Base-by-base conservation (phyloP, 2,888 invertebrate genomes). In the Cepaea hortensis region DNA sequence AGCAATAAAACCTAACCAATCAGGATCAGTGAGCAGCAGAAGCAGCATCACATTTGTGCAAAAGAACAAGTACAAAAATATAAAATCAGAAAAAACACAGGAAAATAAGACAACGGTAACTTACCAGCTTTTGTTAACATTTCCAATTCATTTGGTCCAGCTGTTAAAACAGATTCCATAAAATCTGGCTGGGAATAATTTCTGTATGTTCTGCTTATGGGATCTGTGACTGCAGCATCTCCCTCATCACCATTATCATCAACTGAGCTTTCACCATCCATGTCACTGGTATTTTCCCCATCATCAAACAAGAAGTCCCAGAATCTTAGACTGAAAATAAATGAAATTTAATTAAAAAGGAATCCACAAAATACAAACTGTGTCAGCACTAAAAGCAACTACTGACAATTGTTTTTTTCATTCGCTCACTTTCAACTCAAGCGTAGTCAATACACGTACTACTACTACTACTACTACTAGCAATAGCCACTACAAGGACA, bases 121-220 rank as follows among this genome's bases (percentile, higher is more conserved):
- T 93, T 93, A 96, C 96, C 96, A 92, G 95, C 95, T 94, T 95
- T 95, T 68, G 95, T 95, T 80, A 96, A 94, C 95, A 96, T 96
- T 92, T 96, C 96, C 85, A 95, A 95, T 90, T 96, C 96, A 20
- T 75, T 87, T 35, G 84, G 81, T 23, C 87, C 87, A 90, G 96
- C 96, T n/a, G 95, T 95, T 46, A 95, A 93, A 9, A 85, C 87
- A 7, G 87, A 87, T 15, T 77, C 80, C 48, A 86, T 77, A 0
- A 23, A 48, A 70, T 83, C 70, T 18, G 70, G 83, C 70, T 75
- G 23, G 23, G 88, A 80, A 6, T 68, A 84, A 75, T 87, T 88
- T 46, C 23, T 73, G 75, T 75, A 73, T 20, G 11, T 46, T 72
- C 35, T 82, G 35, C 35, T 76, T 62, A 46, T 0, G 75, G 23